phyloP scores from a whole-genome alignment of 1,140 invertebrate genomes.

The Eriosoma lanigerum region DNA sequence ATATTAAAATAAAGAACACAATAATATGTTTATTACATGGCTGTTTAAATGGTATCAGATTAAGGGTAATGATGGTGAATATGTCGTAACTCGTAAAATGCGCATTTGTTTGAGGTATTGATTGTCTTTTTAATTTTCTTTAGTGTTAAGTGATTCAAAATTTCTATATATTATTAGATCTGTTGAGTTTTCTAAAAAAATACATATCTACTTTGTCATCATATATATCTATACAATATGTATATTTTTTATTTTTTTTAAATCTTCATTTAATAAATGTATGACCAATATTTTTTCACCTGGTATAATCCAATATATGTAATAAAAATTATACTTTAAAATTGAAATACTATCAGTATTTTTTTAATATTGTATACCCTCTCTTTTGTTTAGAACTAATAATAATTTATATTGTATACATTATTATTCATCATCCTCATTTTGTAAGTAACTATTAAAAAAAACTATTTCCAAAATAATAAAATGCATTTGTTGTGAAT shows the following conservation, averaged over 20 bases:
- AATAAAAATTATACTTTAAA: slow-evolving; percentile 2
- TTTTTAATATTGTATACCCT: not conserved
- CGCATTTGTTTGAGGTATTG: slow-evolving; percentile 20
- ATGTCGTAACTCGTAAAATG: slow-evolving; percentile 21
- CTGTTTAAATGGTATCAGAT: slow-evolving; percentile 42
- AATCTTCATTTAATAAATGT: not conserved
- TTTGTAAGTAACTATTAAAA: slow-evolving; percentile 3
- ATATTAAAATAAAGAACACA: slow-evolving; percentile 27
- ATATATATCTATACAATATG: not conserved
- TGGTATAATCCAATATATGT: not conserved
- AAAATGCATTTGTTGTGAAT: not conserved
- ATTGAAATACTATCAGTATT: not conserved
- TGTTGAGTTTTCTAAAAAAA: slow-evolving; percentile 19
- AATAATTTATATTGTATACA: slow-evolving; percentile 4
- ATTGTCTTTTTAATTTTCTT: slow-evolving; percentile 33
- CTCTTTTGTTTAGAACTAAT: slow-evolving; percentile 1
- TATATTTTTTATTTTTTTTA: slow-evolving; percentile 9
- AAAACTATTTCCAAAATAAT: not conserved
- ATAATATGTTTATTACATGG: slow-evolving; percentile 7
- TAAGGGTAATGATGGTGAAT: slow-evolving; percentile 23
- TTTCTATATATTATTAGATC: slow-evolving; percentile 30
- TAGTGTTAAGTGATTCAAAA: slow-evolving; percentile 40
- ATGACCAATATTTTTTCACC: not conserved
- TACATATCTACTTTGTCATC: slow-evolving; percentile 21
- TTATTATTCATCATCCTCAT: not conserved